Conservation (phyloP, 1,140 invertebrate genomes). For the Amphibalanus amphitrite region DNA sequence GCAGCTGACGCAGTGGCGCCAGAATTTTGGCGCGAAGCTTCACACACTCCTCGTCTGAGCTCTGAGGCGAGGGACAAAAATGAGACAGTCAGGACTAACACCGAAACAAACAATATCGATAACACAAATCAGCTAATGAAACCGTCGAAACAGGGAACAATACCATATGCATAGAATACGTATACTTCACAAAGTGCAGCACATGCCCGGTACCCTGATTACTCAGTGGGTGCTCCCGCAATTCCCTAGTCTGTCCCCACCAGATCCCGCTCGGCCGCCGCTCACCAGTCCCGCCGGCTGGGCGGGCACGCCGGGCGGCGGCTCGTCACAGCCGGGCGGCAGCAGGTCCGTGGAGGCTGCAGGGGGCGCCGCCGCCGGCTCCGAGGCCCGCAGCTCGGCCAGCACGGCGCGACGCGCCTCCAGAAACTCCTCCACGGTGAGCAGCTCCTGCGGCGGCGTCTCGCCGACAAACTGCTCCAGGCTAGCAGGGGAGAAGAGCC, state of each 20-base stretch:
- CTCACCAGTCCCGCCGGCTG: neutral
- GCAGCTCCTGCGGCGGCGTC: constrained; percentile 58
- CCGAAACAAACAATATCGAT: too few species aligned
- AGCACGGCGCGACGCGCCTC: constrained; percentile 48
- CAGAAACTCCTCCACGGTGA: constrained; percentile 64
- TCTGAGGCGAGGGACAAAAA: neutral
- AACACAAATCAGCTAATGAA: too few species aligned
- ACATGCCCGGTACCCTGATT: too few species aligned
- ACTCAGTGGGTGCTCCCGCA: too few species aligned
- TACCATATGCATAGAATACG: too few species aligned
- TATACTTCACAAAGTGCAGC: too few species aligned
- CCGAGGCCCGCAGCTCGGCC: constrained; percentile 11
- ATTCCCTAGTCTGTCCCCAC: too few species aligned
- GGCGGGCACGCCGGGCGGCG: neutral
- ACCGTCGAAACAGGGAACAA: too few species aligned
- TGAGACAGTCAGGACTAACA: too few species aligned
- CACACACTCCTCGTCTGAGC: constrained; percentile 53
- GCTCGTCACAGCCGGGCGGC: neutral
- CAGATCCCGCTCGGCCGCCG: too few species aligned
- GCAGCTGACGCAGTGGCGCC: constrained; percentile 51
- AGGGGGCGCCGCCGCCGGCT: neutral
- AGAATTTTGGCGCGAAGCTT: constrained; percentile 71
- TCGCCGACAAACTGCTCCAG: constrained; percentile 35
- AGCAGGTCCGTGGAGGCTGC: neutral
- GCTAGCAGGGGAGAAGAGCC: too few species aligned